These are phyloP conservation scores for Amphibalanus amphitrite DNA, from an alignment of 1,140 invertebrate genomes.

Conservation along the genomic window DNA sequence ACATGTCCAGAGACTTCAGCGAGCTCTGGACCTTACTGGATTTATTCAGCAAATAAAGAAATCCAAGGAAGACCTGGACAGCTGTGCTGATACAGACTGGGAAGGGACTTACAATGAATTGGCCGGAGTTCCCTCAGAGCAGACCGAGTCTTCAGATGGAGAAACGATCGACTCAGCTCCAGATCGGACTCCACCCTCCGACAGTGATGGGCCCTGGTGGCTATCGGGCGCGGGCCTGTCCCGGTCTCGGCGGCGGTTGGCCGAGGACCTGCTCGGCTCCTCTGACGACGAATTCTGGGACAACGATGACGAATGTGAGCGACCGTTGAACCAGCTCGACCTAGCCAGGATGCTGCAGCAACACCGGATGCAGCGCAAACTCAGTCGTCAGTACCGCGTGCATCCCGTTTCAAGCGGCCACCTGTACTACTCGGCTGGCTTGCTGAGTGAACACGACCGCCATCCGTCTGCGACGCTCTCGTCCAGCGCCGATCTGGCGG, in stretches of 20 bases:
- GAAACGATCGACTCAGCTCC: neutral
- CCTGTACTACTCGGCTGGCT: neutral
- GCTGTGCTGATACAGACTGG: neutral
- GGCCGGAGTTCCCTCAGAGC: neutral
- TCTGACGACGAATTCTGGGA: neutral
- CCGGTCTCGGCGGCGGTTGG: neutral
- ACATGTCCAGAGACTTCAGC: neutral
- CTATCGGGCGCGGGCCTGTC: neutral
- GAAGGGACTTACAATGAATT: neutral
- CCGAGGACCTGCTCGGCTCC: neutral
- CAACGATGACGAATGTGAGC: neutral
- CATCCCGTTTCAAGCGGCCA: neutral
- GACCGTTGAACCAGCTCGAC: neutral
- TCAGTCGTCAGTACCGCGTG: neutral
- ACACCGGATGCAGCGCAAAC: neutral
- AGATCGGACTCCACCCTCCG: neutral
- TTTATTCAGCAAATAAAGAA: neutral
- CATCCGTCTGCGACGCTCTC: neutral
- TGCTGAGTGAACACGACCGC: neutral
- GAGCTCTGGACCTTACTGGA: neutral
- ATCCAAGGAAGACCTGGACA: neutral
- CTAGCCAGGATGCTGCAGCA: neutral
- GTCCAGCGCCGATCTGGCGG: too few species aligned
- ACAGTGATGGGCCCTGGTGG: neutral
- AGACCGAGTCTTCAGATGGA: neutral